These are phyloP conservation scores for Alloscopus bannaensis DNA, from an alignment of 2,888 invertebrate genomes.

Conservation along the genomic window DNA sequence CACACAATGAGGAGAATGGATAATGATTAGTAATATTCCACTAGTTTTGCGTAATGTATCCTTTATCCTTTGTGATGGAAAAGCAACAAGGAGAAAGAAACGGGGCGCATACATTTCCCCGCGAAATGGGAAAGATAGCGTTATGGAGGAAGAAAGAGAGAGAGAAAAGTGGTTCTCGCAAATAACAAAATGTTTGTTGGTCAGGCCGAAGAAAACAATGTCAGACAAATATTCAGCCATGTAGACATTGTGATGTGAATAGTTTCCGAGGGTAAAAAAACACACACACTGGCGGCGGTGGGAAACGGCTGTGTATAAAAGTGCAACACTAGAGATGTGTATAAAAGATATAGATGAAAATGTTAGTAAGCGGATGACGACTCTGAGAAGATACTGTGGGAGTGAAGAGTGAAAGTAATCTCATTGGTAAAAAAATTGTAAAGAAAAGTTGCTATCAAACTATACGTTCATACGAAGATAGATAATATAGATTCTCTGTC, in stretches of 20 bases:
- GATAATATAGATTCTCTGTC: neutral
- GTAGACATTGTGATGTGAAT: slow-evolving; percentile 34
- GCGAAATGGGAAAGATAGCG: slow-evolving; percentile 15
- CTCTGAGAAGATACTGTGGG: neutral
- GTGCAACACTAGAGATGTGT: too few species aligned
- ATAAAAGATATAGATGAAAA: slow-evolving; percentile 17
- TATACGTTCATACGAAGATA: too few species aligned
- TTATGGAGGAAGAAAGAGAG: neutral
- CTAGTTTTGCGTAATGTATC: neutral
- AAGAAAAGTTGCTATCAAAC: too few species aligned
- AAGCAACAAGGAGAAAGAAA: slow-evolving; percentile 31
- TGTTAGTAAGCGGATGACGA: neutral
- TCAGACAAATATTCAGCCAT: slow-evolving; percentile 38
- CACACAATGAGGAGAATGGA: too few species aligned
- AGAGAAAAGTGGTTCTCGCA: neutral
- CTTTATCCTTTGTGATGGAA: too few species aligned
- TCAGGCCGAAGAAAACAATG: slow-evolving; percentile 7
- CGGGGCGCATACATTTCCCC: too few species aligned
- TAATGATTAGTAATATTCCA: slow-evolving; percentile 51
- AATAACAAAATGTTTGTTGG: too few species aligned
- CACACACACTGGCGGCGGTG: neutral
- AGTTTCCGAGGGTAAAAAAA: slow-evolving; percentile 4
- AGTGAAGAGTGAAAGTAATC: slow-evolving; percentile 51
- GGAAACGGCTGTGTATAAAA: neutral
- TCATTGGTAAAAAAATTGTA: slow-evolving; percentile 42